A percentile compares a stretch with the other conserved stretches of the same genome.
phyloP scores from a whole-genome alignment of 2,888 invertebrate species.

The Xestia c-nigrum region DNA sequence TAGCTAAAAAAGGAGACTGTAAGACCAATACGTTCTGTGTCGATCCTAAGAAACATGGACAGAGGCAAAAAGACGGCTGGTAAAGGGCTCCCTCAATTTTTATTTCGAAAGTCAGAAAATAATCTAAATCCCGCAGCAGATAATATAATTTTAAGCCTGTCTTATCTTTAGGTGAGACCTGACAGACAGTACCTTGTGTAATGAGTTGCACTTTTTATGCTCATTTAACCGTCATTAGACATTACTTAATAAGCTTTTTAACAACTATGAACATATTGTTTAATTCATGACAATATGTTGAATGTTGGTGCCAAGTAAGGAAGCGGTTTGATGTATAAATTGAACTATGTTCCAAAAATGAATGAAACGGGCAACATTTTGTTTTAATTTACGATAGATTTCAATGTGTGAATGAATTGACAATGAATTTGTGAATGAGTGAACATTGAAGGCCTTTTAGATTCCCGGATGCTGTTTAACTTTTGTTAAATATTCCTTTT shows the following conservation, averaged over 20 bases:
- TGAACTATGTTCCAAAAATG: neutral
- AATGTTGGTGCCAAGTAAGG: neutral
- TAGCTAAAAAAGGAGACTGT: no score
- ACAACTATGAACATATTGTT: conserved; percentile 2
- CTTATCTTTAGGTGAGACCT: neutral
- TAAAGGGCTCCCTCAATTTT: neutral
- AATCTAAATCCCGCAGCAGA: neutral
- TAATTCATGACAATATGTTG: neutral
- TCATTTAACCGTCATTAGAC: conserved; percentile 9
- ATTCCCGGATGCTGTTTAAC: no score
- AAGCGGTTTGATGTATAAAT: neutral
- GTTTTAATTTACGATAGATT: neutral
- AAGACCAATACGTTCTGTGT: no score
- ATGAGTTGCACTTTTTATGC: conserved; percentile 17
- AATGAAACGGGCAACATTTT: neutral
- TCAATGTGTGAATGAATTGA: no score
- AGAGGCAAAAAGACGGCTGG: neutral
- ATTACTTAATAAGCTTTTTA: conserved; percentile 5
- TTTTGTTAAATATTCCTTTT: no score
- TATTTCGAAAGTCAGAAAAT: no score
- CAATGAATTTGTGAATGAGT: no score
- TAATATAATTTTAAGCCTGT: neutral
- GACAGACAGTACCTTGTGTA: neutral
- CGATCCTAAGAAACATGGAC: no score
- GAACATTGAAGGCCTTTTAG: no score